Conservation (phyloP, 1,140 invertebrate genomes). For the Lutraria rhynchaena region DNA sequence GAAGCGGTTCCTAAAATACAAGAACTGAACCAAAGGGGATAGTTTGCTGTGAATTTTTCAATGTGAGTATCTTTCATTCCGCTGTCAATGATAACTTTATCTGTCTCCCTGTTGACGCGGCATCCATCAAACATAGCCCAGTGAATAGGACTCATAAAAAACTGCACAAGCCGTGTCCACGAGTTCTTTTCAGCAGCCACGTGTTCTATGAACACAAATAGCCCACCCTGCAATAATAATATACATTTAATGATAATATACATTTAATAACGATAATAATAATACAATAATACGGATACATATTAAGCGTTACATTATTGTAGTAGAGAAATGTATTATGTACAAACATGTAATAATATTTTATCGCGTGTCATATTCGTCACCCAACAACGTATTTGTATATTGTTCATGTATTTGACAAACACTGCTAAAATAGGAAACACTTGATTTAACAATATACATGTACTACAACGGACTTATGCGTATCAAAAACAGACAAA, state of each 20-base stretch:
- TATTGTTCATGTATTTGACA: too few species aligned
- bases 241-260: background rate
- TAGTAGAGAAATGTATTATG: background rate
- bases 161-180: conserved; percentile 11
- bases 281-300: background rate
- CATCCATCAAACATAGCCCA: conserved; percentile 25
- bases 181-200: conserved; percentile 9
- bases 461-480: too few species aligned
- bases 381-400: too few species aligned
- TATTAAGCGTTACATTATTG: background rate
- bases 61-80: conserved; percentile 2
- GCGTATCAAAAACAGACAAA: too few species aligned
- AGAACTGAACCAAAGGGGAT: conserved; percentile 20
- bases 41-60: background rate
- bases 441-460: too few species aligned
- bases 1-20: conserved; percentile 39
- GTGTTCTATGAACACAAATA: background rate
- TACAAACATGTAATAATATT: too few species aligned
- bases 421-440: too few species aligned
- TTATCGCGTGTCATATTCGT: too few species aligned
- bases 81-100: conserved; percentile 15
- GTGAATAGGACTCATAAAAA: conserved; percentile 29
- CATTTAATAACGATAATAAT: background rate
- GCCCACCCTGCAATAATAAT: background rate
- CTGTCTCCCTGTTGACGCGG: background rate